These are phyloP conservation scores for Betta splendens DNA, from an alignment of 2,797 vertebrate species.

Conservation along the genomic window DNA sequence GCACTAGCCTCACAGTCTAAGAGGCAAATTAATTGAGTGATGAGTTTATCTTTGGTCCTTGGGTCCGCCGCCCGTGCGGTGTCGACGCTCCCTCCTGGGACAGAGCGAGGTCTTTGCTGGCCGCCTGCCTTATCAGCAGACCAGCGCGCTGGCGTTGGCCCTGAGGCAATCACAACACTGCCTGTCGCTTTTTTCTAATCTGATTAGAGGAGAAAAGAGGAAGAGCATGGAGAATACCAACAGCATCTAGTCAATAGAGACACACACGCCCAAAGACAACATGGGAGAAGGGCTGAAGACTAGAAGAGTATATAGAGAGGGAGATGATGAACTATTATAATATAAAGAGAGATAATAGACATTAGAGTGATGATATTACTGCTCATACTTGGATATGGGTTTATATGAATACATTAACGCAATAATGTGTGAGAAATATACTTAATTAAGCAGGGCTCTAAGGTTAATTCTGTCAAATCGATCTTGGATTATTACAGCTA, in stretches of 20 bases:
- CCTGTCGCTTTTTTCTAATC: constrained; percentile 52
- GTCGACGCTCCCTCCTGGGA: constrained; percentile 43
- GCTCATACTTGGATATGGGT: background rate
- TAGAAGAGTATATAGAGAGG: background rate
- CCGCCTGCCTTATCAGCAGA: constrained; percentile 60
- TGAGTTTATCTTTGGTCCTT: constrained; percentile 43
- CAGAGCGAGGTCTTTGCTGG: constrained; percentile 51
- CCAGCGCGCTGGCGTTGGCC: constrained; percentile 56
- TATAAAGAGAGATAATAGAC: background rate
- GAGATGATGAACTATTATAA: background rate
- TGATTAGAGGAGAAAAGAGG: constrained; percentile 60
- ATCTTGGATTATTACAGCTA: background rate
- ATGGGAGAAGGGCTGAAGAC: background rate
- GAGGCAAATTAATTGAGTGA: constrained; percentile 31
- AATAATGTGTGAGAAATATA: background rate
- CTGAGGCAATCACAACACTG: constrained; percentile 64
- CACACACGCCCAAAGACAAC: background rate
- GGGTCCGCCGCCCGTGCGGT: constrained; percentile 21
- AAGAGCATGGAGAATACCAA: constrained; percentile 56
- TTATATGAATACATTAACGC: background rate
- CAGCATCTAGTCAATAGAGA: constrained; percentile 16
- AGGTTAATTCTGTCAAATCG: constrained; percentile 16
- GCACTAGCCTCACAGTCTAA: background rate
- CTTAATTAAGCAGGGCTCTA: background rate
- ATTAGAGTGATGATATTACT: background rate